A percentile compares a stretch with the other conserved stretches of the same genome.
These are phyloP conservation scores for Caenorhabditis sp. DNA, from an alignment of 2,888 invertebrate species.

Conservation along the genomic window DNA sequence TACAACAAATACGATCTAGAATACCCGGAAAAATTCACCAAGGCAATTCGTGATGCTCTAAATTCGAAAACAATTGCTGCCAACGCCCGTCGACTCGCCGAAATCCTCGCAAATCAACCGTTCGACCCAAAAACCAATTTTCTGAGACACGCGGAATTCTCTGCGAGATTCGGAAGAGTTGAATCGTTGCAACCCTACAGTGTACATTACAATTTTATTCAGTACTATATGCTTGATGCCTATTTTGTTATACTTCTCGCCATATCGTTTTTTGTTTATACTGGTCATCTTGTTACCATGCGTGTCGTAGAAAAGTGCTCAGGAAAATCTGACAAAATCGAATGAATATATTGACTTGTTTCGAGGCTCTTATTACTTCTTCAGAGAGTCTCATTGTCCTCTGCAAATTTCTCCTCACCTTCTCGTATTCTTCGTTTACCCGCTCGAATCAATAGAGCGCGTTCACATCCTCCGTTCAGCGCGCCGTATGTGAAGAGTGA, in stretches of 20 bases:
- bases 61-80: not conserved
- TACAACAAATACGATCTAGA: slow-evolving; percentile 34
- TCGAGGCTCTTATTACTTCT: not conserved
- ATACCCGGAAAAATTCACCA: not conserved
- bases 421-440: not conserved
- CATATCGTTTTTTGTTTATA: not conserved
- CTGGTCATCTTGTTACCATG: not conserved
- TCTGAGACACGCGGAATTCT: slow-evolving; percentile 22
- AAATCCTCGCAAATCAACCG: slow-evolving; percentile 28
- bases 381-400: not conserved
- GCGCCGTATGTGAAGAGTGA: not conserved
- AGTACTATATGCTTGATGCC: slow-evolving; percentile 31
- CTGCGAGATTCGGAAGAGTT: slow-evolving; percentile 35
- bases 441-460: slow-evolving; percentile 21
- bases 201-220: slow-evolving; percentile 33
- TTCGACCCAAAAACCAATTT: slow-evolving; percentile 15
- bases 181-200: slow-evolving; percentile 24
- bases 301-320: not conserved
- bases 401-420: not conserved
- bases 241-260: slow-evolving; percentile 11
- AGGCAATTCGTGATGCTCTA: slow-evolving; percentile 3
- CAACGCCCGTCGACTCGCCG: not conserved
- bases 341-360: not conserved
- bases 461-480: not conserved
- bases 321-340: not conserved